These are phyloP conservation scores for Semicossyphus pulcher DNA, from an alignment of 2,113 vertebrate genomes.

Conservation along the genomic window DNA sequence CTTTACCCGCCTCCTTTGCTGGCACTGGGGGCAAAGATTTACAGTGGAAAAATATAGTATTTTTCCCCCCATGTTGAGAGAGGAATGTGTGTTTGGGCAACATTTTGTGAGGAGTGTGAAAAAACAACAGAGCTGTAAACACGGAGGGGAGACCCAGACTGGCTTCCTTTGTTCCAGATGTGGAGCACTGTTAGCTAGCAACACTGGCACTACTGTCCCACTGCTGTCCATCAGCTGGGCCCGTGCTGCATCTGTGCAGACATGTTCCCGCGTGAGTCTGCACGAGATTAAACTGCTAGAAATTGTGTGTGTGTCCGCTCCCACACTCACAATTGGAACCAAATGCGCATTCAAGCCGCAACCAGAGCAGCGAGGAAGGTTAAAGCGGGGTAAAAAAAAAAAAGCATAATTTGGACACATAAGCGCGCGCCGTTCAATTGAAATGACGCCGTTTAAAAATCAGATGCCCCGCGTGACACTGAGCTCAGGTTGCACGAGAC, in stretches of 20 bases:
- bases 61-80: conserved; percentile 72
- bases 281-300: neutral
- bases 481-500: conserved; percentile 40
- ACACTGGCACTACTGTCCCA: conserved; percentile 47
- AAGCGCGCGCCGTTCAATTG: neutral
- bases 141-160: conserved; percentile 74
- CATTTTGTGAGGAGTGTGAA: conserved; percentile 80
- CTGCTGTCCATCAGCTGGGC: conserved; percentile 48
- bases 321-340: conserved; percentile 38
- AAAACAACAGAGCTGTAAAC: conserved; percentile 83
- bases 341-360: conserved; percentile 36
- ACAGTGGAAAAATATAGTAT: conserved; percentile 82
- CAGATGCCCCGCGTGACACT: conserved; percentile 33
- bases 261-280: conserved; percentile 18
- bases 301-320: neutral
- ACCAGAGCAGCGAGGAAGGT: conserved; percentile 16
- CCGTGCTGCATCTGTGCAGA: conserved; percentile 5
- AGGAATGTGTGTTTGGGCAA: conserved; percentile 81
- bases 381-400: neutral
- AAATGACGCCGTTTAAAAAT: conserved; percentile 61
- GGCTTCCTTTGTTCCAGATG: conserved; percentile 81
- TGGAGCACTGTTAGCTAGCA: conserved; percentile 56
- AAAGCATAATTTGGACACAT: conserved; percentile 34
- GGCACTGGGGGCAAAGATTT: conserved; percentile 71
- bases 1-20: conserved; percentile 38